Evolutionary conservation across 2,113 vertebrate genomes (phyloP), one percentile per base, ranked within the genome.

Genomic region (Platysternon megacephalum): DNA sequence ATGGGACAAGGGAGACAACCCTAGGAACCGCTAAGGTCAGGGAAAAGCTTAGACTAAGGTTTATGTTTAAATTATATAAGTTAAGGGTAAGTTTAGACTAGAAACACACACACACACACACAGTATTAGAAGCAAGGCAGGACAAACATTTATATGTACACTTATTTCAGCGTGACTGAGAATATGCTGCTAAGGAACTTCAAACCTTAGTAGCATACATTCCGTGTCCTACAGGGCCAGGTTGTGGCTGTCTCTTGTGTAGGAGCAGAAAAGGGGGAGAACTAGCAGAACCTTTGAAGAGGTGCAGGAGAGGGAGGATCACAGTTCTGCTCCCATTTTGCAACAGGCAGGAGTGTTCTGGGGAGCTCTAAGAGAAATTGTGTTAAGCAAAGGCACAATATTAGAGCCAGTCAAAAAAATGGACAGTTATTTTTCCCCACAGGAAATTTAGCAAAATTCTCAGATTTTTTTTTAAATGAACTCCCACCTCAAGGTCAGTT

Each of bases 21-120:
- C 16, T 39, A 39, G 35, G 65, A 68, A 68, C 65, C 1, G 19
- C 35, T 68, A 68, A 3, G 17, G 17, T 32, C 26, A 61, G 12
- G 32, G 56, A 14, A 29, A n/a, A 65, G 3, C 61, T 17, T 65
- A 65, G 32, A 13, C 28, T 61, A 29, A 28, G 5, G 5, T 88
- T 93, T 92, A 14, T 55, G 24, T 72, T 29, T 39, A 65, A 65
- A 6, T 55, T 82, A 84, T 29, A 51, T 65, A 78, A 79, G 61
- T 82, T 72, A 48, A 53, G 14, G 13, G 19, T 4, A 12, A 0
- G 0, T 1, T 1, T 2, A 3, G 39, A 39, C 0, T 0, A 4
- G 5, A n/a, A n/a, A n/a, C n/a, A n/a, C n/a, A n/a, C n/a, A n/a
- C n/a, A n/a, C n/a, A n/a, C n/a, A n/a, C n/a, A n/a, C n/a, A n/a